Base-by-base conservation (phyloP, 2,113 vertebrate genomes). In the Dicerorhinus sumatrensis region DNA sequence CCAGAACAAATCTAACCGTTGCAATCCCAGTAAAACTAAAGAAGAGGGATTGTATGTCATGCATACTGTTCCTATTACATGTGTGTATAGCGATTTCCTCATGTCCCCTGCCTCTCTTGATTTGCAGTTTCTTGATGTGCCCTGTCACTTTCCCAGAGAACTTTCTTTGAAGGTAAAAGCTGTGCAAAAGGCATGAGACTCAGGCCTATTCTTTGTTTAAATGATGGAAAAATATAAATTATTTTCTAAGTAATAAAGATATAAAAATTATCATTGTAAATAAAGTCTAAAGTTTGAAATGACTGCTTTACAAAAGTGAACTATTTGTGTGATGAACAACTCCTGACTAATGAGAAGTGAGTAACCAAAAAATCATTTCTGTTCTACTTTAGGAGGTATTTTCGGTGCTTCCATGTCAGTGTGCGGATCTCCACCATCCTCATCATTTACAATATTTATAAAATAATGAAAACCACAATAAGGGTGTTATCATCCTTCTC, bases 191-290 rank as follows among this genome's bases (percentile, higher is more conserved):
- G 75, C 95, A 70, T 91, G 89, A 97, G 95, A 97, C 96, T 97
- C 95, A 98, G 96, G 96, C 96, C 96, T 98, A 95, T 65, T 93
- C 70, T 98, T 96, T 97, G 97, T 98, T 92, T 97, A 97, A 98
- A 93, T 96, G 80, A 97, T 97, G 97, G 97, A 95, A 87, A 97
- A 90, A 83, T 92, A 97, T 98, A 98, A 98, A 97, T 97, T 98
- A 98, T 98, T 98, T 97, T 98, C 97, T 98, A 98, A 98, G 75
- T 97, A 98, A 97, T 97, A 97, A 98, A 97, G 70, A 76, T 97
- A 96, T 97, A 46, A 96, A 97, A 95, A 96, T 96, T 96, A 88
- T 88, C 93, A 81, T 96, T 96, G 92, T 98, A 97, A 97, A 98
- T 98, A 98, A 98, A 98, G 93, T 84, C 76, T 97, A 90, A 97